phyloP scores from a whole-genome alignment of 1,140 invertebrate genomes.

The Ladona fulva region DNA sequence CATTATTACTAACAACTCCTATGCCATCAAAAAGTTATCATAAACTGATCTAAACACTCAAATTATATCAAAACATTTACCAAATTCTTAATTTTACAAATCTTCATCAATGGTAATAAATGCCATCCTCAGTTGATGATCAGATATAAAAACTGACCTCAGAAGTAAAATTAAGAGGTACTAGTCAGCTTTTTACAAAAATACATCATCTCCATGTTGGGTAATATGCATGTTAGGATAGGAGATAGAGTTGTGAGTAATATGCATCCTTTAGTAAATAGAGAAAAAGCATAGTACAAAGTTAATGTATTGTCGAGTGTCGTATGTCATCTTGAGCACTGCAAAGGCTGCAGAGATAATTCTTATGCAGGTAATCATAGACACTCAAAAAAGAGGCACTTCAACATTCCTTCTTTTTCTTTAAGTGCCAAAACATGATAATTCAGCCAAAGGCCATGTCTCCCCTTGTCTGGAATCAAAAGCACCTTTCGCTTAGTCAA shows the following conservation, averaged over 20 bases:
- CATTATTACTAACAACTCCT: background rate
- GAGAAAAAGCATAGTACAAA: slow-evolving; percentile 10
- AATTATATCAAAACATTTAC: background rate
- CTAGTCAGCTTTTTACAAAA: slow-evolving; percentile 7
- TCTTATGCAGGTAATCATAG: background rate
- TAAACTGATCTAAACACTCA: background rate
- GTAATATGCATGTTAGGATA: background rate
- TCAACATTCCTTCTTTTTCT: background rate
- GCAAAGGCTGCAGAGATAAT: background rate
- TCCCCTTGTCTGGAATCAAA: background rate
- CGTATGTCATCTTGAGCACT: background rate
- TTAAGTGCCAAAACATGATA: background rate
- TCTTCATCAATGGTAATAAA: background rate
- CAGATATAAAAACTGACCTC: slow-evolving; percentile 9
- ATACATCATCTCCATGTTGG: slow-evolving; percentile 3
- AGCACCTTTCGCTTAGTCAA: background rate
- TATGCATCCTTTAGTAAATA: background rate
- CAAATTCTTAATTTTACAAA: background rate
- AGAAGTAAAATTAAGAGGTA: slow-evolving; percentile 3
- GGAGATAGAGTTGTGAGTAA: background rate
- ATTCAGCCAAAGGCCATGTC: background rate
- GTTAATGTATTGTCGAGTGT: slow-evolving; percentile 3
- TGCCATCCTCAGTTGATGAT: background rate
- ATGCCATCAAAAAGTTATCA: slow-evolving; percentile 6
- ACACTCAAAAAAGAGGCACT: background rate